Evolutionary conservation across 2,888 invertebrate species (phyloP), one percentile per base, ranked within the genome.

Genomic region (Rhagonycha fulva): DNA sequence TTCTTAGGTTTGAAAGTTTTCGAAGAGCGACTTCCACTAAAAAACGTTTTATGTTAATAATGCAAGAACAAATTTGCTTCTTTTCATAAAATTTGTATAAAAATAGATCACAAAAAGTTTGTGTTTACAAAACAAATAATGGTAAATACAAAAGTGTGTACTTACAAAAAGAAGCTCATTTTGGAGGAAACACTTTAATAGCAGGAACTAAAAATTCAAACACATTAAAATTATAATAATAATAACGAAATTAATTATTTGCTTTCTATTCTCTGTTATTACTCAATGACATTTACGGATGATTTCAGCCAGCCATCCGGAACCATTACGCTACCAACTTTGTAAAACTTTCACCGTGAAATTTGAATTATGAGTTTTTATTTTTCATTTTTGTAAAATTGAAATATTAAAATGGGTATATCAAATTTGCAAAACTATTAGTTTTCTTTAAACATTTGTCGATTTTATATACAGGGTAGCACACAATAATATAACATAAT

Each of bases 1-100:
- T 98, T 98, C 90, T 98, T 98, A 80, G 98, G 98, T 88, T 98
- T 98, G 88, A 99, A 99, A 72, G 98, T 99, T 90, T 98, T 98
- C 83, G 96, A 97, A 80, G 96, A 96, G 86, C 97, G 93, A 89
- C 95, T 94, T 87, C 96, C 95, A 89, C 94, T 94, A 85, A n/a
- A 87, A 84, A 68, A 60, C 3, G 30, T 66, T 72, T 66, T 23
- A 24, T 66, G 24, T 24, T 12, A 66, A 66, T 70, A 10, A 76
- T 72, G 66, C 68, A 70, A 75, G 66, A 74, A 30, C 63, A 68
- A 26, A 28, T 3, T 7, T 9, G 26, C 63, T 66, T 66, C 26
- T 66, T 47, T 47, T 47, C 47, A n/a, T n/a, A n/a, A 47, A 47
- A n/a, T 47, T 47, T 7, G 47, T n/a, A 76, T 79, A 79, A 81